These are phyloP conservation scores for Drosophila nr. fundita DNA, from an alignment of 2,888 invertebrate species.

Conservation along the genomic window DNA sequence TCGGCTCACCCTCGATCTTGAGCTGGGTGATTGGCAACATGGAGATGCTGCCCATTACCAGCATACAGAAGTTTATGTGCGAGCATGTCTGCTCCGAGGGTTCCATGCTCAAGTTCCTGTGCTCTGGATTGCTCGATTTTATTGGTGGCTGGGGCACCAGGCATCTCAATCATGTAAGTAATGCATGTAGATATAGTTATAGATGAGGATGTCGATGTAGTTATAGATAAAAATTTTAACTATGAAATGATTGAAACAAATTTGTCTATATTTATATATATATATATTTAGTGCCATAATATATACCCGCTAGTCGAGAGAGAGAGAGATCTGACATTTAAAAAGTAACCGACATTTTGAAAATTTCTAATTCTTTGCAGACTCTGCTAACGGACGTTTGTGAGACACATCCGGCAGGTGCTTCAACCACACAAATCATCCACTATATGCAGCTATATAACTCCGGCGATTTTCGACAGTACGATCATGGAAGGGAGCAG, in stretches of 20 bases:
- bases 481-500: constrained; percentile 86
- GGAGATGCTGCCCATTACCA: constrained; percentile 88
- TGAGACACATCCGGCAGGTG: constrained; percentile 89
- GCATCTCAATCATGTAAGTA: constrained; percentile 82
- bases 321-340: not conserved
- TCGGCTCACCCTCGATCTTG: constrained; percentile 78
- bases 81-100: constrained; percentile 87
- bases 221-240: not conserved
- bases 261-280: not conserved
- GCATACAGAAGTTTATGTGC: constrained; percentile 75
- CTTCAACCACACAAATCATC: constrained; percentile 88
- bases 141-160: constrained; percentile 82
- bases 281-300: not conserved
- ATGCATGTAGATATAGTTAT: not conserved
- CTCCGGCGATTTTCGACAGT: constrained; percentile 86
- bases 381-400: constrained; percentile 89
- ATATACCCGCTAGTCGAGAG: not conserved
- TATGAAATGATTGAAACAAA: not conserved
- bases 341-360: not conserved
- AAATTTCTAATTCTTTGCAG: constrained; percentile 82
- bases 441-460: constrained; percentile 89
- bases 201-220: too few species aligned
- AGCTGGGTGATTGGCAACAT: constrained; percentile 82
- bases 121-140: constrained; percentile 78
- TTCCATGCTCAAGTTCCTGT: constrained; percentile 78